Percentiles rank a stretch among this genome's conserved stretches.
These are phyloP conservation scores for Osmerus mordax DNA, from an alignment of 2,113 vertebrate genomes.

Conservation along the genomic window DNA sequence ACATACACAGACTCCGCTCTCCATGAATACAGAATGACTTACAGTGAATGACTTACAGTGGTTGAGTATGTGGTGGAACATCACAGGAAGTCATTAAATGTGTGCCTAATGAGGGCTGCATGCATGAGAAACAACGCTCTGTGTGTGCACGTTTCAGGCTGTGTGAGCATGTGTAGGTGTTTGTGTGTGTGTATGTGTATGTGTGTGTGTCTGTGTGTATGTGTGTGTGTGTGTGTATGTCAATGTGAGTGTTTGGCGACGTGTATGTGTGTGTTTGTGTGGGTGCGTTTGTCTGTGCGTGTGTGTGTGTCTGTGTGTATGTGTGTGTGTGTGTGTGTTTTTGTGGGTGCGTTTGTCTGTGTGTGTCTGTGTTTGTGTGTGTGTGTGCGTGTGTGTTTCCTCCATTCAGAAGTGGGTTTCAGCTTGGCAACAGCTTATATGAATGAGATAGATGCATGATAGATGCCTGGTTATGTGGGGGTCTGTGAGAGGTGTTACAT, in stretches of 20 bases:
- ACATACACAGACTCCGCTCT: slow-evolving; percentile 14
- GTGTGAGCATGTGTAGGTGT: background rate
- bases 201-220: too few species aligned
- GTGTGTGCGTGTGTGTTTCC: slow-evolving; percentile 9
- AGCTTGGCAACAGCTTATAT: slow-evolving; percentile 5
- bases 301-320: too few species aligned
- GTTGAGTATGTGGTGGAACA: slow-evolving; percentile 16
- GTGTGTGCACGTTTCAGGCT: background rate
- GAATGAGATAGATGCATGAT: slow-evolving; percentile 1
- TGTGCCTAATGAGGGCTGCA: slow-evolving; percentile 25
- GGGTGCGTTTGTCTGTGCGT: too few species aligned
- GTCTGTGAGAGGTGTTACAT: slow-evolving; percentile 52
- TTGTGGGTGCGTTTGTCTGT: too few species aligned
- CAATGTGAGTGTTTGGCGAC: background rate
- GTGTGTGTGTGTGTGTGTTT: too few species aligned
- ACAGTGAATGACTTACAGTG: background rate
- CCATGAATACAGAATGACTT: slow-evolving; percentile 44
- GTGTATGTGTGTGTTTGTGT: background rate
- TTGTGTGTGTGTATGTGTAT: too few species aligned
- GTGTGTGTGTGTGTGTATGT: background rate
- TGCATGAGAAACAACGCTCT: slow-evolving; percentile 3
- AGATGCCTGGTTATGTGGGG: slow-evolving; percentile 34
- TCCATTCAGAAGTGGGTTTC: background rate
- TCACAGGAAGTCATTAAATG: slow-evolving; percentile 17
- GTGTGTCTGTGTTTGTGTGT: slow-evolving; percentile 4